phyloP scores from a whole-genome alignment of 35 echinoderm and acorn worm genomes.

The Apostichopus californicus region DNA sequence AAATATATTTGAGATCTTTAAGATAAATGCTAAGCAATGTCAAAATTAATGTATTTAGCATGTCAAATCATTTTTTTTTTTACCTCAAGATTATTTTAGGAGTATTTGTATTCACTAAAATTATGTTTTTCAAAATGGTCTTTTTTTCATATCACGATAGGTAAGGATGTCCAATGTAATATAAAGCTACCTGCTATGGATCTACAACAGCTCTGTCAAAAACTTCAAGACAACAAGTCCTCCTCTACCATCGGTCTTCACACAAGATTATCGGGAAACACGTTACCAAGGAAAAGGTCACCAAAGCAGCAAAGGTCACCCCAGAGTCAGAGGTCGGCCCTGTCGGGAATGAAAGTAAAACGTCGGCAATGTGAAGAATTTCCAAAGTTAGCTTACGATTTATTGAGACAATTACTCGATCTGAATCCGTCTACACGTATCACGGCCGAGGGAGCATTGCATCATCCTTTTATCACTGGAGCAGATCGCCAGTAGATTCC shows the following conservation, averaged over 20 bases:
- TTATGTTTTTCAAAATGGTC: neutral
- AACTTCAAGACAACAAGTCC: constrained; percentile 48
- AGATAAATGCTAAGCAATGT: no score
- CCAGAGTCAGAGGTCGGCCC: neutral
- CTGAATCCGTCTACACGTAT: constrained; percentile 82
- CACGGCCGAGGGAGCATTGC: constrained; percentile 70
- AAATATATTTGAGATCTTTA: no score
- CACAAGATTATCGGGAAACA: neutral
- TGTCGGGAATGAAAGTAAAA: constrained; percentile 5
- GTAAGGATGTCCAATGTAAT: constrained; percentile 77
- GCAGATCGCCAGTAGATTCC: neutral
- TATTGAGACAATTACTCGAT: constrained; percentile 75
- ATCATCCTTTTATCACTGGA: constrained; percentile 77
- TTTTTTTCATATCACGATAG: neutral
- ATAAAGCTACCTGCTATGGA: constrained; percentile 73
- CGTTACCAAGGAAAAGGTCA: neutral
- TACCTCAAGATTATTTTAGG: no score
- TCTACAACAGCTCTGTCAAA: constrained; percentile 81
- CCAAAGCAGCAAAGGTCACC: neutral
- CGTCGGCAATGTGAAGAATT: neutral
- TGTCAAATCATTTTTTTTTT: no score
- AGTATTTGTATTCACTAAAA: no score
- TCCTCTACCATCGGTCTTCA: neutral
- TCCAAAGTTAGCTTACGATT: constrained; percentile 80
- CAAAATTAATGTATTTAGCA: no score